Base-by-base conservation (phyloP, 2,888 invertebrate genomes). In the Muscina levida region DNA sequence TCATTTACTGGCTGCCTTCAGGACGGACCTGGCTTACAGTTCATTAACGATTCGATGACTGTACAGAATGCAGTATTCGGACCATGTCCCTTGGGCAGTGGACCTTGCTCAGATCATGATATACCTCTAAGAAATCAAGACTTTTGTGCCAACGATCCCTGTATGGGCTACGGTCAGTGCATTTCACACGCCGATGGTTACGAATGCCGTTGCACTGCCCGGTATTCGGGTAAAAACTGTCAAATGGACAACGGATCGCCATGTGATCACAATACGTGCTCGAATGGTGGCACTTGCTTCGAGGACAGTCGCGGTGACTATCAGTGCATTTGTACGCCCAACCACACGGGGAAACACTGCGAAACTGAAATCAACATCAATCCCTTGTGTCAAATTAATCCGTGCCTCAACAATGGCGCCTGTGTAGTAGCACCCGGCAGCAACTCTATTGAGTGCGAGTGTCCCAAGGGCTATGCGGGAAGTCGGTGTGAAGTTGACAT, bases 151-250 rank as follows among this genome's bases (percentile, higher is more conserved):
- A 93, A 94, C 88, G 95, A 96, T 89, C 95, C 96, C 26, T 96
- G 96, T 91, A 94, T 96, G 94, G 92, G 94, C 86, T 96, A 95
- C 89, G 97, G 96, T 72, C 93, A 93, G 59, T 96, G 96, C 91
- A 93, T 95, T 83, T 95, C 95, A 51, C 92, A 93, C 65, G 80
- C 93, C 83, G 96, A 96, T 87, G 86, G 93, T 81, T 97, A 96
- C 90, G 95, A 95, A 87, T 97, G 97, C 90, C 93, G 94, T 88
- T 97, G 97, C 91, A 93, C 94, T 76, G 94, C 96, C 39, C 93
- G 96, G 72, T 97, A 96, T 91, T 93, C 95, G 72, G 97, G 97
- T 84, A 95, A 95, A 91, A 96, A 96, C 91, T 97, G 97, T 91
- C 95, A 97, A 90, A 93, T 94, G 89, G 96, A 96, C 91, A 93